Evolutionary conservation across 2,113 vertebrate species (phyloP).

Genomic region (Colinus virginianus): DNA sequence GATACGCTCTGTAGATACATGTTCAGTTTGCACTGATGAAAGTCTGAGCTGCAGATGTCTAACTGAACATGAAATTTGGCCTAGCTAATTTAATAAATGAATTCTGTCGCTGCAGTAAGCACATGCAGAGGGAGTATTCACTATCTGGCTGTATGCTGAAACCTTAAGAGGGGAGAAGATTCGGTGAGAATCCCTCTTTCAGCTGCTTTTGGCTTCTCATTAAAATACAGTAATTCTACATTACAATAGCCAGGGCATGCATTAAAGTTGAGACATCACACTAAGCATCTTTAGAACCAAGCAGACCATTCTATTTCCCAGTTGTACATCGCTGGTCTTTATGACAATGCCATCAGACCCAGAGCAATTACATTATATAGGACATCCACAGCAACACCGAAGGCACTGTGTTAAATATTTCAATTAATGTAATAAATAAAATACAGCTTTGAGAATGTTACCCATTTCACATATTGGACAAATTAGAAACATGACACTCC

Average conservation of each 20-base stretch:
- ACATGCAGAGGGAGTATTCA: neutral
- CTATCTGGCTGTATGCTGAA: neutral
- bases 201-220: neutral
- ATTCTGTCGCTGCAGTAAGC: neutral
- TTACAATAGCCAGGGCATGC: neutral
- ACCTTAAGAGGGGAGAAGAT: neutral
- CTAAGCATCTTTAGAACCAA: neutral
- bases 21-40: neutral
- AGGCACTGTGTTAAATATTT: neutral
- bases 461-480: neutral
- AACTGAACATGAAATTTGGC: neutral
- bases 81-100: neutral
- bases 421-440: neutral
- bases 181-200: neutral
- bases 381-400: neutral
- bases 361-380: neutral
- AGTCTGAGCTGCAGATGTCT: neutral
- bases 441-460: neutral
- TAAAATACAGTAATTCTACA: neutral
- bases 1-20: neutral
- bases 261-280: neutral
- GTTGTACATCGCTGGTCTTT: neutral
- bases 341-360: neutral
- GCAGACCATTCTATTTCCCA: neutral
- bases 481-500: neutral